Base-by-base conservation (phyloP, 2,888 invertebrate genomes). In the Liodrosophila aerea region DNA sequence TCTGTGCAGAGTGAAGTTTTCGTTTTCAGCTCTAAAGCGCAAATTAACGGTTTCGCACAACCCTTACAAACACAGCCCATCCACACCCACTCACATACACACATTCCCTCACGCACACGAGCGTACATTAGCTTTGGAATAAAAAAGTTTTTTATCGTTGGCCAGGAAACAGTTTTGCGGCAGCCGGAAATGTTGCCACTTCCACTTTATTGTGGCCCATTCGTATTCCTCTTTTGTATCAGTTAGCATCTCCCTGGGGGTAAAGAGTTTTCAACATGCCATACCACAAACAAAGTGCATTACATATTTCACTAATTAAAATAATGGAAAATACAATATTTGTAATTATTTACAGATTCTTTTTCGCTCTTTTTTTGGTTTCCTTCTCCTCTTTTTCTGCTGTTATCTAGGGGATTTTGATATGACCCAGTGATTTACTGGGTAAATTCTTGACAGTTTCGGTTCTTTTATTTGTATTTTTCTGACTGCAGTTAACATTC, bases 111-210 rank as follows among this genome's bases (percentile, higher is more conserved):
- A 34, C 12, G 27, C 27, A 27, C 12, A 41, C 22, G 8, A 5
- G 11, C 34, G 57, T 54, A 64, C 68, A 84, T 63, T 70, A 71
- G 73, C 70, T 84, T 84, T 66, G 80, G 73, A 58, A 76, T 71
- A 76, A 76, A 81, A 80, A 85, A 76, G 73, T 85, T 85, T 83
- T 81, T 81, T 85, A 81, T 81, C 84, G 81, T 85, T 80, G 84
- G 81, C 72, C 81, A 81, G 81, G 81, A 81, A 81, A 81, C 81
- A 83, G 81, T 76, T 81, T 85, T 76, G 67, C 84, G 84, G 86
- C 80, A 85, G 67, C 72, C 86, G 81, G 81, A 81, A 81, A 85
- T 85, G 81, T 81, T 85, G 62, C 83, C 69, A 71, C 81, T 80
- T 83, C 76, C 76, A 64, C 50, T 78, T 70, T 64, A 64, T 66